Evolutionary conservation across 2,888 invertebrate genomes (phyloP).

Genomic region (Eupithecia exiguata): DNA sequence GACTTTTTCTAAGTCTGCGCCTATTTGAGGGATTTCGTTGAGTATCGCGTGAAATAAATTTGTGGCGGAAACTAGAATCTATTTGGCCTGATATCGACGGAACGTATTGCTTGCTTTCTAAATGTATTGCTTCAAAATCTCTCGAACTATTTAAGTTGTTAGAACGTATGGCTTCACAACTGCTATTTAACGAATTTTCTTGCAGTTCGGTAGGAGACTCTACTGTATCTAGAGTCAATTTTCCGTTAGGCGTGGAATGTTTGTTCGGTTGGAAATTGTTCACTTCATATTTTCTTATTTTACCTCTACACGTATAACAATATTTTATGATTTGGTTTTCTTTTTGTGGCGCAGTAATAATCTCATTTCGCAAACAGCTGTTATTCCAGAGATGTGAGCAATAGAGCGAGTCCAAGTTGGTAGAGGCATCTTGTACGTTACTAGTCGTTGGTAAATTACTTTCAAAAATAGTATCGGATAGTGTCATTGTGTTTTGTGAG

Average conservation of each 20-base stretch:
- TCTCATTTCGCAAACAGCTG: constrained; percentile 65
- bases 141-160: constrained; percentile 49
- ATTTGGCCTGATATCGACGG: constrained; percentile 77
- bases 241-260: constrained; percentile 73
- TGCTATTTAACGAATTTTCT: constrained; percentile 52
- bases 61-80: constrained; percentile 71
- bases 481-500: constrained; percentile 61
- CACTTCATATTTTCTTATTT: constrained; percentile 77
- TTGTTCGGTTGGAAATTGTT: constrained; percentile 67
- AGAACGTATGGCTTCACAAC: constrained; percentile 49
- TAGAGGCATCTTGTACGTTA: constrained; percentile 57
- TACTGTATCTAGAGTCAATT: constrained; percentile 46
- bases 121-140: constrained; percentile 47
- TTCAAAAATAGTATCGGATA: constrained; percentile 58
- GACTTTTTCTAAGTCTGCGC: constrained; percentile 74
- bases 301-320: constrained; percentile 75
- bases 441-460: constrained; percentile 56
- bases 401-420: constrained; percentile 71
- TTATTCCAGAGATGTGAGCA: constrained; percentile 76
- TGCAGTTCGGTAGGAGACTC: constrained; percentile 46
- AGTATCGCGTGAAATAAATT: constrained; percentile 70
- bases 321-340: constrained; percentile 67
- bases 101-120: constrained; percentile 62
- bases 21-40: constrained; percentile 59
- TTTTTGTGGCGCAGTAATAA: constrained; percentile 60